These are phyloP conservation scores for Machimus rusticus DNA, from an alignment of 2,888 invertebrate species.

Conservation along the genomic window DNA sequence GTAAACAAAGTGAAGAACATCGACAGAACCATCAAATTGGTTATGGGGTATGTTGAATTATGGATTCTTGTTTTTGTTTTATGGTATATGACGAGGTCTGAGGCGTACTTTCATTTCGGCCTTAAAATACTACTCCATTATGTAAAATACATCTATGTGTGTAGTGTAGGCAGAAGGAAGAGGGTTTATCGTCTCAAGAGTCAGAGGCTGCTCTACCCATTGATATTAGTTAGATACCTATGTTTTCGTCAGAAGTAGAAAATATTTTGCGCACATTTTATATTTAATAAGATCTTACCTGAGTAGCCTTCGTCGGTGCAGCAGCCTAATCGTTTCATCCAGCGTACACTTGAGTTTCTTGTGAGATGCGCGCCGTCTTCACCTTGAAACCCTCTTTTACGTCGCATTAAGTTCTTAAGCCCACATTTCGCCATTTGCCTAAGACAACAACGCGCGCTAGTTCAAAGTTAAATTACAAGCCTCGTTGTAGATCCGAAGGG, in stretches of 20 bases:
- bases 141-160: too few relatives aligned
- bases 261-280: not conserved
- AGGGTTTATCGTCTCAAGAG: not conserved
- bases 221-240: not conserved
- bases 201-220: not conserved
- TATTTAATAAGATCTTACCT: not conserved
- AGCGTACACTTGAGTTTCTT: not conserved
- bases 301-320: not conserved
- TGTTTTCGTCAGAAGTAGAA: not conserved
- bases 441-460: not conserved
- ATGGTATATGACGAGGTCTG: too few relatives aligned
- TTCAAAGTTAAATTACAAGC: conserved; percentile 27
- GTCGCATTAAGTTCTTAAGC: not conserved
- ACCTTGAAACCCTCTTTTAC: not conserved
- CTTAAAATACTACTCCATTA: too few relatives aligned
- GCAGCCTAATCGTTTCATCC: not conserved
- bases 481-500: not conserved
- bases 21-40: too few relatives aligned
- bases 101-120: too few relatives aligned
- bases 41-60: too few relatives aligned
- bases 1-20: too few relatives aligned
- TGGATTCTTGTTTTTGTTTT: too few relatives aligned
- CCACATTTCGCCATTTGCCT: not conserved
- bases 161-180: not conserved
- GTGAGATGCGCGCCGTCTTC: not conserved